Evolutionary conservation across 2,113 vertebrate species (phyloP), one percentile per base, ranked within the genome.

Genomic region (Xyrauchen texanus): DNA sequence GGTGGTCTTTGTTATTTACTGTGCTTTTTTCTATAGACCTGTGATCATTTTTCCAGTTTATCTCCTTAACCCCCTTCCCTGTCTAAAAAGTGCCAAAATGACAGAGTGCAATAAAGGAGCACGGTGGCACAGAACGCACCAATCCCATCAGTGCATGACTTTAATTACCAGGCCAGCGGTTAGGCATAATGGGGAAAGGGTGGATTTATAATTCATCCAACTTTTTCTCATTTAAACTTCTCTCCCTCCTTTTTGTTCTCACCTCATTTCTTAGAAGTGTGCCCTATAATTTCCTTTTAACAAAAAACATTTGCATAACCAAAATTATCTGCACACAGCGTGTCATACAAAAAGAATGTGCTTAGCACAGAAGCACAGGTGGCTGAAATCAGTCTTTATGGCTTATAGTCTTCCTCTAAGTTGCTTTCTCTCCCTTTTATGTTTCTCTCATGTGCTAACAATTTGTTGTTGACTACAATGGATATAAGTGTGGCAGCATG

Each of bases 101-200:
- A 95, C 89, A 89, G 89, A 96, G 90, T 81, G 4, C 87, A 88
- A 78, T 74, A 84, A 89, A 91, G 85, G 87, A 90, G 90, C 87
- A 73, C 76, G 84, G 75, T 91, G 88, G 89, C 91, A 91, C 90
- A 93, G 68, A 92, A 94, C 91, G 85, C 71, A 92, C 92, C 91
- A 92, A 92, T 90, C 90, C 87, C 93, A 94, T 94, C 94, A 93
- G 86, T 87, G 90, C 84, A 52, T 86, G 85, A 90, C 92, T 84
- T 90, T 91, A 95, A 95, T 95, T 94, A 94, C 89, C 89, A 89
- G 90, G 91, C 90, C 91, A 84, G 89, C 71, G 86, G 88, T 84
- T 76, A 81, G 45, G 57, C 90, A 83, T 86, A 92, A 93, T 81
- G 91, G 91, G 90, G 79, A 85, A 86, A 92, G 88, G 86, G 89